These are phyloP conservation scores for Nycticebus coucang DNA, from an alignment of 2,113 vertebrate species.

Conservation along the genomic window DNA sequence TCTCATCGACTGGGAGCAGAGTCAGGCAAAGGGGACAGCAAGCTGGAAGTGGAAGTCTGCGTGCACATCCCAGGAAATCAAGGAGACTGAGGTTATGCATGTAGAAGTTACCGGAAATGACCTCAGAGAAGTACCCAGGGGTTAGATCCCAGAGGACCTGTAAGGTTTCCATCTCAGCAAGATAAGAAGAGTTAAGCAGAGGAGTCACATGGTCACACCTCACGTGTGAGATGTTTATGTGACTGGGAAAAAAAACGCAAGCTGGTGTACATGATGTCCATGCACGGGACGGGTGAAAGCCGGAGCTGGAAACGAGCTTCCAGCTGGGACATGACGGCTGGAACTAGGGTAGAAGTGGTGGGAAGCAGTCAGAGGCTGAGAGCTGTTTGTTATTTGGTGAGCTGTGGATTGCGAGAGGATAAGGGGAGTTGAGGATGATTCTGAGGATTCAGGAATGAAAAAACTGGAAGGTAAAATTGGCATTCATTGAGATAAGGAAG, in stretches of 20 bases:
- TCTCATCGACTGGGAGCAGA: not conserved
- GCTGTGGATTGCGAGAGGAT: not conserved
- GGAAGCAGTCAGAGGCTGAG: not conserved
- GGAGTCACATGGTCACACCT: not conserved
- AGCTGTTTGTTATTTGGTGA: not conserved
- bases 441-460: not conserved
- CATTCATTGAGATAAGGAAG: not conserved
- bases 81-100: not conserved
- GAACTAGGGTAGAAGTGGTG: not conserved
- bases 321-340: not conserved
- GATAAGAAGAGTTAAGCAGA: not conserved
- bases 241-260: not conserved
- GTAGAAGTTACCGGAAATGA: not conserved
- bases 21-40: not conserved
- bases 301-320: not conserved
- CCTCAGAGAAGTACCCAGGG: not conserved
- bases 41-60: not conserved
- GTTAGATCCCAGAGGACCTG: not conserved
- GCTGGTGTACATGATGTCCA: fast-evolving
- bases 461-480: not conserved
- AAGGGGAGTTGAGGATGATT: not conserved
- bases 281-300: not conserved
- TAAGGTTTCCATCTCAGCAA: not conserved
- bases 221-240: not conserved
- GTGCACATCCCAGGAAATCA: not conserved